phyloP scores from a whole-genome alignment of 2,113 vertebrate genomes.

The Athene cunicularia region DNA sequence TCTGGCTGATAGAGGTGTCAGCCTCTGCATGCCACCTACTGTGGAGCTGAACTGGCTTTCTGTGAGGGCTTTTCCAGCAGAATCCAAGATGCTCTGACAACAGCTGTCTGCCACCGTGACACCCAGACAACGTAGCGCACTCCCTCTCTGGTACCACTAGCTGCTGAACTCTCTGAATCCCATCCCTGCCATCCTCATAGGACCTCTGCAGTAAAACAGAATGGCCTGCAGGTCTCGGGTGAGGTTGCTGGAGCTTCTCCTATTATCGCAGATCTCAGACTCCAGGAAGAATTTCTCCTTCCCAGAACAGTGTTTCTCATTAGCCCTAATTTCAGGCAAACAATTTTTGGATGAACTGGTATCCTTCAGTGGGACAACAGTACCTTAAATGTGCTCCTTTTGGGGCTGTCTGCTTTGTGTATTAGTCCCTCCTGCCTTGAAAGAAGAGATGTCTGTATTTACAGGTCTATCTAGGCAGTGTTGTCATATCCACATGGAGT shows the following conservation, averaged over 20 bases:
- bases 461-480: background rate
- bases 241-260: background rate
- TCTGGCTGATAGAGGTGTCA: background rate
- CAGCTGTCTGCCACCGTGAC: background rate
- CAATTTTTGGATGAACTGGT: background rate
- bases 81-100: background rate
- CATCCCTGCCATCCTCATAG: background rate
- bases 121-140: accelerated
- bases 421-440: background rate
- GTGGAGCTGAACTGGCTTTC: background rate
- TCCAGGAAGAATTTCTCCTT: slow-evolving; percentile 25
- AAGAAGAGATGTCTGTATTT: background rate
- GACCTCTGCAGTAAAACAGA: background rate
- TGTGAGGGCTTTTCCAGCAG: background rate
- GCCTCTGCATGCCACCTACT: background rate
- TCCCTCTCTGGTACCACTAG: background rate
- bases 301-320: background rate
- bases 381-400: background rate
- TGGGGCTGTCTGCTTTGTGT: accelerated
- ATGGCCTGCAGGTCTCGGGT: background rate
- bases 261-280: background rate
- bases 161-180: background rate
- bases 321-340: slow-evolving; percentile 27
- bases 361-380: background rate
- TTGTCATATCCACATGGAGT: background rate